Conservation (phyloP, 2,113 vertebrate genomes). For the Lampris megalopsis region DNA sequence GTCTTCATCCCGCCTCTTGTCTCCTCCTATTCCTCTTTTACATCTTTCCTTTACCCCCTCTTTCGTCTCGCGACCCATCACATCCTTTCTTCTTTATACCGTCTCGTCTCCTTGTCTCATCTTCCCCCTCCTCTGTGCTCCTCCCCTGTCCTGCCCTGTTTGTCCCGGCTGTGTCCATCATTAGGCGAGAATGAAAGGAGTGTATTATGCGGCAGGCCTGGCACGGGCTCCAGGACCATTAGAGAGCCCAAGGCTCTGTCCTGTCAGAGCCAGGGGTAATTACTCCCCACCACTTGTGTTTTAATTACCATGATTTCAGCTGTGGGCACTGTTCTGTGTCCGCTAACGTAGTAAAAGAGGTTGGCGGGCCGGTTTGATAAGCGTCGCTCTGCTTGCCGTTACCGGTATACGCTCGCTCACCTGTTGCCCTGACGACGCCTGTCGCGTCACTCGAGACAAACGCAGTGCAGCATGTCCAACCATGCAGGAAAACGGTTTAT, state of each 20-base stretch:
- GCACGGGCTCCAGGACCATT: slow-evolving; percentile 54
- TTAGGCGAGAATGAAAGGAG: slow-evolving; percentile 67
- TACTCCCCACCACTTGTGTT: slow-evolving; percentile 52
- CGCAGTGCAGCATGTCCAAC: too few species aligned
- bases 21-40: neutral
- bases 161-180: slow-evolving; percentile 54
- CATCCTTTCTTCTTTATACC: neutral
- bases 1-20: neutral
- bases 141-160: slow-evolving; percentile 38
- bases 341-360: slow-evolving; percentile 37
- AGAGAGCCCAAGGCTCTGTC: slow-evolving; percentile 42
- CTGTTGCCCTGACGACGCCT: neutral
- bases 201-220: slow-evolving; percentile 68
- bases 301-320: slow-evolving; percentile 73
- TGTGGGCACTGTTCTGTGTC: slow-evolving; percentile 15
- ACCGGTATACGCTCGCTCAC: neutral
- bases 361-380: slow-evolving; percentile 17
- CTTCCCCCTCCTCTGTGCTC: slow-evolving; percentile 18
- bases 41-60: too few species aligned
- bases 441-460: neutral
- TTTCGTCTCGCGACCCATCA: too few species aligned
- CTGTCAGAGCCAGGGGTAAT: slow-evolving; percentile 60
- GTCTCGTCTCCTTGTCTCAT: neutral
- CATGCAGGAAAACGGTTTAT: too few species aligned
- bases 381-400: neutral